These are phyloP conservation scores for Thysanoteuthis rhombus DNA, from an alignment of 2,888 invertebrate species.

Conservation along the genomic window DNA sequence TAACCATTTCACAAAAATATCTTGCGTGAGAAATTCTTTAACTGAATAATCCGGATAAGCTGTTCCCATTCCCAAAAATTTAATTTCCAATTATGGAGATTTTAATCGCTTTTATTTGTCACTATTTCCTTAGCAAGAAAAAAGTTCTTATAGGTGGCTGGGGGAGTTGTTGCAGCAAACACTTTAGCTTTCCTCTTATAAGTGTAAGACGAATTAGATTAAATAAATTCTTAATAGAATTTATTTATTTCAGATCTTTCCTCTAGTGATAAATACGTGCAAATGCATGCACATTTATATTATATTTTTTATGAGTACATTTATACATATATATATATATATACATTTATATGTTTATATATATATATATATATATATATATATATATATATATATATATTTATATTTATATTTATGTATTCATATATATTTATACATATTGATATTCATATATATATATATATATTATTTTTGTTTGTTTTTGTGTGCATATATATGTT, in stretches of 20 bases:
- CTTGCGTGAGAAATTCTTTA: neutral
- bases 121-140: neutral
- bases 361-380: neutral
- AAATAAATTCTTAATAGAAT: neutral
- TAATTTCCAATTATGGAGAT: neutral
- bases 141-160: neutral
- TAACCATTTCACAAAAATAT: neutral
- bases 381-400: no score
- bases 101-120: constrained; percentile 12
- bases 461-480: no score
- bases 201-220: neutral
- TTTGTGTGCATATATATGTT: no score
- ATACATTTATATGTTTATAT: neutral
- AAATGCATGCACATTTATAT: neutral
- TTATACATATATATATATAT: neutral
- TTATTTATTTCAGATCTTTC: neutral
- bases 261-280: neutral
- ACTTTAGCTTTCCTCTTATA: neutral
- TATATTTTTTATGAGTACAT: no score
- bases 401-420: no score
- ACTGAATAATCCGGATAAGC: neutral
- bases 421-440: no score
- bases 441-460: no score
- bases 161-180: neutral
- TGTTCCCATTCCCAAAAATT: neutral